Base-by-base conservation (phyloP, 1,140 invertebrate genomes). In the Pogonomyrmex barbatus region DNA sequence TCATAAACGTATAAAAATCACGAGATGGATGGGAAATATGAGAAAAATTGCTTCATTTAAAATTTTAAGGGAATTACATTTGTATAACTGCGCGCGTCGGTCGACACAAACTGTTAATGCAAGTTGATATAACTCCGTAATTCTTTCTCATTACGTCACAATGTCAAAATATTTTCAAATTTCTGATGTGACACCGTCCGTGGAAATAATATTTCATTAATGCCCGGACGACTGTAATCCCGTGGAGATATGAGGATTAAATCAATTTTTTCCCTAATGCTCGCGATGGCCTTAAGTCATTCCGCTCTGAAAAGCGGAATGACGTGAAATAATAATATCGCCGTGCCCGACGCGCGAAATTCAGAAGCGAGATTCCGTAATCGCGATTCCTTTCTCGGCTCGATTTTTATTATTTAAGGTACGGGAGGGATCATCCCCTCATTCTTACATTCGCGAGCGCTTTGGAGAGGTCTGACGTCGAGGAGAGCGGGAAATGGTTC, bases 181-280 rank as follows among this genome's bases (percentile, higher is more conserved):
- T 24, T 56, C 12, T 68, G 36, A 17, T 5, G 33, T 39, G 76
- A 36, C 14, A 50, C 14, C 12, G 17, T 14, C 4, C 52, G 50
- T 56, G 71, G 30, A 78, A 50, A 63, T 77, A 77, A 63, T 77
- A 60, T 76, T 77, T 62, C 39, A 58, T 76, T 47, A 77, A 76
- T 42, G 24, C 30, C 14, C n/a, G 50, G 17, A 24, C 33, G 14
- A 12, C 50, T 54, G 30, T 73, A 73, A 73, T 54, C 45, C 47
- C 30, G 17, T 39, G 50, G 33, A 73, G 30, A 56, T 73, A 54
- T 39, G 17, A 73, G 47, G 17, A 36, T 52, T 73, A 73, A 56
- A 73, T 54, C 17, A 54, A 73, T 76, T 45, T 76, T 68, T 50
- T 71, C 17, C 58, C 52, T 1, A 1, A 39, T 14, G 9, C 33